phyloP scores from a whole-genome alignment of 2,113 vertebrate genomes.

The Elanus axillaris region DNA sequence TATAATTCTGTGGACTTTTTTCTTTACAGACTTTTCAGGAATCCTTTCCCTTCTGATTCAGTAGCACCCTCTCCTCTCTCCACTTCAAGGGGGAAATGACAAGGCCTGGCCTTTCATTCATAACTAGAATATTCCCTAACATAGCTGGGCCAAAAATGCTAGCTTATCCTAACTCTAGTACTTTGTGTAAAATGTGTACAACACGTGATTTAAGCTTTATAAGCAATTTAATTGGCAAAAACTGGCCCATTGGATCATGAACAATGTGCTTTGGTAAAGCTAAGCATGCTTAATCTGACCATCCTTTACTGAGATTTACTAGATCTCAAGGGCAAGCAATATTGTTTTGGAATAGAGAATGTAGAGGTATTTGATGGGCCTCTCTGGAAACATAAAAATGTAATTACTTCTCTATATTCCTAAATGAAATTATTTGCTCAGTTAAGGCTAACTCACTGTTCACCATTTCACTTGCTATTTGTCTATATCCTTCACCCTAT shows the following conservation, averaged over 20 bases:
- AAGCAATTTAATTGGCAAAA: neutral
- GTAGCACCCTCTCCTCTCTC: neutral
- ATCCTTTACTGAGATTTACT: neutral
- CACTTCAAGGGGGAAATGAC: neutral
- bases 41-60: neutral
- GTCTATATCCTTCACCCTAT: neutral
- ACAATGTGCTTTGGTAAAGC: neutral
- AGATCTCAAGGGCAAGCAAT: neutral
- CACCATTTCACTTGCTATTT: neutral
- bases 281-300: neutral
- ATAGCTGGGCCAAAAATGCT: neutral
- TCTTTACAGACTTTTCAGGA: neutral
- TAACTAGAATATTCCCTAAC: neutral
- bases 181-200: neutral
- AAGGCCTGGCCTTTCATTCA: neutral
- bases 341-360: neutral
- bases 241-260: neutral
- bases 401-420: neutral
- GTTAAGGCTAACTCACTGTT: neutral
- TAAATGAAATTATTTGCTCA: neutral
- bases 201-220: neutral
- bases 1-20: neutral
- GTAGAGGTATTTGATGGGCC: neutral
- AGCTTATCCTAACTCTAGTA: neutral
- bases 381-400: neutral